Evolutionary conservation across 1,140 invertebrate genomes (phyloP).

Genomic region (Nephila pilipes): DNA sequence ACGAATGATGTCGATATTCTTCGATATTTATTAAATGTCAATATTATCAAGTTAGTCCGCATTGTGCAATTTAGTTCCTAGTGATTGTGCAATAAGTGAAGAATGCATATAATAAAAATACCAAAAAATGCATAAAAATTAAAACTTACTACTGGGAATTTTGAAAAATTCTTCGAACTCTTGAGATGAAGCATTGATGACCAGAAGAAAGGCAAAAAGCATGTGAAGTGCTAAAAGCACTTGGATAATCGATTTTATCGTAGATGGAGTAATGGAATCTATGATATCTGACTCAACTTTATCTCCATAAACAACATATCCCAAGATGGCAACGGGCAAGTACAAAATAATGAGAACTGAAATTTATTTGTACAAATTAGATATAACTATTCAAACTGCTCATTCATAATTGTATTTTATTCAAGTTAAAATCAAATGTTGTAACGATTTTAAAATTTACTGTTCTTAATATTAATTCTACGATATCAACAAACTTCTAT

Average conservation of each 20-base stretch:
- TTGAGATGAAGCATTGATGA: slow-evolving; percentile 86
- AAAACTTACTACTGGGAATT: slow-evolving; percentile 84
- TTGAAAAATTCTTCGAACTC: slow-evolving; percentile 87
- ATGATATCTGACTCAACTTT: slow-evolving; percentile 35
- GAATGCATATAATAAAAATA: too few relatives aligned
- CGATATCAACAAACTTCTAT: too few relatives aligned
- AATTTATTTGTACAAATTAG: not conserved
- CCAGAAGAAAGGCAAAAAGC: slow-evolving; percentile 85
- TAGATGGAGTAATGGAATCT: slow-evolving; percentile 24
- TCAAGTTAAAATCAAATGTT: too few relatives aligned
- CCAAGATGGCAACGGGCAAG: slow-evolving; percentile 83
- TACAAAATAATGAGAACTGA: slow-evolving; percentile 85
- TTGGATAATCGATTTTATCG: slow-evolving; percentile 83
- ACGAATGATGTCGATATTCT: too few relatives aligned
- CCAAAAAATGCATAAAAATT: not conserved
- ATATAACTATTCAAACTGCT: too few relatives aligned
- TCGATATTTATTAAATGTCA: too few relatives aligned
- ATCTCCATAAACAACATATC: slow-evolving; percentile 39
- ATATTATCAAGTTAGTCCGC: too few relatives aligned
- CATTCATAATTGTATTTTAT: too few relatives aligned
- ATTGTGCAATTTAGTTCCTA: too few relatives aligned
- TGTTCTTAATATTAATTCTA: too few relatives aligned
- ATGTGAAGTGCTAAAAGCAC: slow-evolving; percentile 85
- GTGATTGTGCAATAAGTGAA: too few relatives aligned
- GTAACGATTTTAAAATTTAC: not conserved